Base-by-base conservation (phyloP, 2,888 invertebrate species). In the Nemotelus pantherinus region DNA sequence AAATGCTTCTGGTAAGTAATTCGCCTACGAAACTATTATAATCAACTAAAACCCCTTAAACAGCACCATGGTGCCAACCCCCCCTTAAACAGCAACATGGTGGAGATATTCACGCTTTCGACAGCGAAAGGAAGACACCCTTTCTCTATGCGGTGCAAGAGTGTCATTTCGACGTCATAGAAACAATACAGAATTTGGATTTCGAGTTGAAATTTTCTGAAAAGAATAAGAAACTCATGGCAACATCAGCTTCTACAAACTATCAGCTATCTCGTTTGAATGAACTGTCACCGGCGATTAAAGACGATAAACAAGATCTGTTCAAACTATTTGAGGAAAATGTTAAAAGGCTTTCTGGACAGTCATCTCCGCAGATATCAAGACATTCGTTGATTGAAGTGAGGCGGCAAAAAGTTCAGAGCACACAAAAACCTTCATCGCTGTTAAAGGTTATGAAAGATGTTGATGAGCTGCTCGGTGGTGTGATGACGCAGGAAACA, bases 61-160 rank as follows among this genome's bases (percentile, higher is more conserved):
- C n/a, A n/a, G n/a, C n/a, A n/a, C n/a, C n/a, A n/a, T n/a, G n/a
- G n/a, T n/a, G n/a, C n/a, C n/a, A n/a, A n/a, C n/a, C n/a, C n/a
- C n/a, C n/a, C 2, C 68, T 48, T 63, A 76, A 80, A 2, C 74
- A 85, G 78, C 89, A 91, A 25, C 91, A 91, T 82, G 96, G 96
- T 0, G 97, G 94, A 0, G 91, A 95, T 83, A 92, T 94, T 0
- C 89, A 91, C 65, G 83, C 90, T 0, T 83, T 87, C 53, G 96
- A 96, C 85, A 86, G 91, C 71, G 93, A 94, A 70, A 90, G 90
- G 0, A 90, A 91, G 81, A 92, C 91, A 7, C 91, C 94, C 0
- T 90, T 93, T 80, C 90, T 93, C 84, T 94, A 94, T 84, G 95
- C 95, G 0, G 89, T 90, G 2, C 89, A 92, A 78, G 92, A 93